Conservation (phyloP, 2,797 vertebrate species). For the Hydrocynus forskahlii region DNA sequence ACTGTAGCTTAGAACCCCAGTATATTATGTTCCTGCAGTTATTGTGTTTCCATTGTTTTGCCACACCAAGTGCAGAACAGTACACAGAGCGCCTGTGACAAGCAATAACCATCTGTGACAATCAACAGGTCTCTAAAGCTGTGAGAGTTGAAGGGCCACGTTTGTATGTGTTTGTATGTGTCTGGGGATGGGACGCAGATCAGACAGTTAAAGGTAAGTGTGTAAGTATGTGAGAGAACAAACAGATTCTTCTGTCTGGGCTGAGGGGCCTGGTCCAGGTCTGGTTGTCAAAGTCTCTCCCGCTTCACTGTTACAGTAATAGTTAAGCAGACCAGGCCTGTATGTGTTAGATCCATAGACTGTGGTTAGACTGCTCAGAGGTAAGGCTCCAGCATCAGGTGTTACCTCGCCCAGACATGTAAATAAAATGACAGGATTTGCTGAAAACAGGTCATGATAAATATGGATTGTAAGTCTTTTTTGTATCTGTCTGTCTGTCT, state of each 20-base stretch:
- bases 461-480: conserved; percentile 14
- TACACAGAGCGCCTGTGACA: neutral
- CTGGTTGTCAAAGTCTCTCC: conserved; percentile 11
- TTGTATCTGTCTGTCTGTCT: conserved; percentile 10
- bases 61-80: neutral
- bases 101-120: conserved; percentile 8
- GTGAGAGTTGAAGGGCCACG: neutral
- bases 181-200: conserved; percentile 6
- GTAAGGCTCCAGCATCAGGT: neutral
- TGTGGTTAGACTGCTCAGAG: neutral
- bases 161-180: conserved; percentile 18
- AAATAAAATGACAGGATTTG: neutral
- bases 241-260: conserved; percentile 2
- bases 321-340: neutral
- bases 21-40: no score
- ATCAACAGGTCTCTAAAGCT: conserved; percentile 2
- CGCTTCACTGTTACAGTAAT: neutral
- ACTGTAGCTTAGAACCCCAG: no score
- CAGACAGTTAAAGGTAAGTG: conserved; percentile 21
- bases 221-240: neutral
- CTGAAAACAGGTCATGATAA: neutral
- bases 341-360: neutral
- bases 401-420: neutral
- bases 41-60: neutral
- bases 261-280: neutral